A percentile compares a stretch with the other conserved stretches of the same genome.
Evolutionary conservation across 2,113 vertebrate genomes (phyloP).

Genomic region (Camelus dromedarius): DNA sequence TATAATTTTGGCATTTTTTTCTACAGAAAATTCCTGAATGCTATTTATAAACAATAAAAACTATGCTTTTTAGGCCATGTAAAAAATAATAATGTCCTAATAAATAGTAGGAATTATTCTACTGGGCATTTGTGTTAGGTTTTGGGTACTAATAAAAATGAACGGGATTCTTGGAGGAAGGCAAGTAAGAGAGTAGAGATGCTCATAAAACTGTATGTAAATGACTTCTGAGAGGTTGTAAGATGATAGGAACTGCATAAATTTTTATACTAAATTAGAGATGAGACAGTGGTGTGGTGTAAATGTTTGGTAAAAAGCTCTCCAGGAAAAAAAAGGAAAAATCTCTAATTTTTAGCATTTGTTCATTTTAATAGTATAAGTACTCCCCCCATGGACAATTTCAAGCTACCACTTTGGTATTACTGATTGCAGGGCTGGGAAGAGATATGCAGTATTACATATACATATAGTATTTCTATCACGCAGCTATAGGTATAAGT

Average conservation of each 20-base stretch:
- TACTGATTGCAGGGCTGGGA: neutral
- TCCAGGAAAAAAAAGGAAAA: neutral
- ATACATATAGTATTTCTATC: neutral
- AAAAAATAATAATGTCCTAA: neutral
- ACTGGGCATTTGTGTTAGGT: neutral
- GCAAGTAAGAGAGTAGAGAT: neutral
- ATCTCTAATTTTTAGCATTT: neutral
- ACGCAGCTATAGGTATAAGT: neutral
- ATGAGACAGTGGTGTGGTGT: neutral
- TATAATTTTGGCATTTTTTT: neutral
- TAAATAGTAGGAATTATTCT: neutral
- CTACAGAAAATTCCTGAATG: neutral
- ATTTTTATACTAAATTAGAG: neutral
- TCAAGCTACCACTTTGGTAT: neutral
- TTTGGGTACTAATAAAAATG: neutral
- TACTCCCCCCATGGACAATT: neutral
- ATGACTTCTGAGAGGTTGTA: slow-evolving; percentile 3
- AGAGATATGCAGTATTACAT: neutral
- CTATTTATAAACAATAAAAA: neutral
- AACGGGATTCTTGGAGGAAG: neutral
- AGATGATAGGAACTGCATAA: neutral
- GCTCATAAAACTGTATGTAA: slow-evolving; percentile 17
- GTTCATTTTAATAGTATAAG: neutral
- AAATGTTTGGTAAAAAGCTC: neutral
- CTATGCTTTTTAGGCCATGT: neutral